Evolutionary conservation across 2,888 invertebrate genomes (phyloP).

Genomic region (Boloria euphrosyne): DNA sequence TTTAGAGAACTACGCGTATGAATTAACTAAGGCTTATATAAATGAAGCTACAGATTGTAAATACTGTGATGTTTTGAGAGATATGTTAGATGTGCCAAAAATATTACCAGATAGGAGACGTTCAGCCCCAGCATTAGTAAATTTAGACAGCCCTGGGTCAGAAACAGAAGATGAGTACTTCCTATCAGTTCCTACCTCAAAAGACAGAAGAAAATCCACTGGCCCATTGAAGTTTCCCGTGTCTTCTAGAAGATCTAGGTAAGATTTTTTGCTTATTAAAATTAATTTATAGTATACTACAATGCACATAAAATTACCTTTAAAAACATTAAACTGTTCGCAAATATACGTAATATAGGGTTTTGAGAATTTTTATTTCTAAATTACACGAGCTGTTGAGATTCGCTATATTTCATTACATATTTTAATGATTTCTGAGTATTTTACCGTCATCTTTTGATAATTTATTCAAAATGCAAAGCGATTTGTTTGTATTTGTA

Average conservation of each 20-base stretch:
- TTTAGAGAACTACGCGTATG: slow-evolving; percentile 76
- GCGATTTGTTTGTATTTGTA: too few species aligned
- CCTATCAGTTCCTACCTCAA: slow-evolving; percentile 74
- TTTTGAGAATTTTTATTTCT: too few species aligned
- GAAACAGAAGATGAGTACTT: slow-evolving; percentile 71
- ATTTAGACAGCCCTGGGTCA: slow-evolving; percentile 70
- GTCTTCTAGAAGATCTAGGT: slow-evolving; percentile 72
- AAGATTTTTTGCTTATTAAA: slow-evolving; percentile 42
- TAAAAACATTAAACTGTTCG: too few species aligned
- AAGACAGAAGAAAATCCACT: slow-evolving; percentile 79
- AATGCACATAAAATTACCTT: too few species aligned
- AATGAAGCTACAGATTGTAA: slow-evolving; percentile 71
- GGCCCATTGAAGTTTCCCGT: slow-evolving; percentile 71
- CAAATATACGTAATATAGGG: too few species aligned
- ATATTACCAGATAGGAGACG: slow-evolving; percentile 70
- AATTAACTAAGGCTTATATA: slow-evolving; percentile 72
- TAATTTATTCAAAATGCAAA: too few species aligned
- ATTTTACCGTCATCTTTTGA: too few species aligned
- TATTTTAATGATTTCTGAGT: too few species aligned
- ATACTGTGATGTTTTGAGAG: slow-evolving; percentile 76
- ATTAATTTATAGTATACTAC: too few species aligned
- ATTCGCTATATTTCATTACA: too few species aligned
- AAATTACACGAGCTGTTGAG: too few species aligned
- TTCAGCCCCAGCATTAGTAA: slow-evolving; percentile 82
- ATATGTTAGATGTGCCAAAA: slow-evolving; percentile 72